These are phyloP conservation scores for Phataginus tetradactyla DNA, from an alignment of 2,797 vertebrate genomes.

Conservation along the genomic window DNA sequence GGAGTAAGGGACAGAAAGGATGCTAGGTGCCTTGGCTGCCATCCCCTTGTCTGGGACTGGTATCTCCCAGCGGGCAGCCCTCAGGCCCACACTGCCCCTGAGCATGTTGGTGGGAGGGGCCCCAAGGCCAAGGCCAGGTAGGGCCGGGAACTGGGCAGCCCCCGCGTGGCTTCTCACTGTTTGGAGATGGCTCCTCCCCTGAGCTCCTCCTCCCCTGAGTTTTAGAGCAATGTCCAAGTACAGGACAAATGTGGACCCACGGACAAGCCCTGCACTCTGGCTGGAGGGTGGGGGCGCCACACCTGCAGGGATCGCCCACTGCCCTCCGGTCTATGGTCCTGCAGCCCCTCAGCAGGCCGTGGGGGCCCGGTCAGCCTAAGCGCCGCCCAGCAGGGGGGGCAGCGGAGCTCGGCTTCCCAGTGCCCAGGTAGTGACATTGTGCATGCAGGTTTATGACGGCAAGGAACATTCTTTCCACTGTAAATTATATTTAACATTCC, in stretches of 20 bases:
- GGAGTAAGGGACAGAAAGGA: no score
- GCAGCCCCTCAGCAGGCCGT: not conserved
- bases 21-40: not conserved
- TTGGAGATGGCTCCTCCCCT: conserved; percentile 77
- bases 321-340: rapidly evolving
- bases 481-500: conserved; percentile 90
- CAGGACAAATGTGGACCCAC: conserved; percentile 29
- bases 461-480: conserved; percentile 75
- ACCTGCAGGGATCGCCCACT: rapidly evolving
- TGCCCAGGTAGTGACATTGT: not conserved
- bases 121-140: not conserved
- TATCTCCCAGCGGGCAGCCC: rapidly evolving
- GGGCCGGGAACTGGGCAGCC: conserved; percentile 41
- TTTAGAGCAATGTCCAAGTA: not conserved
- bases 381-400: not conserved
- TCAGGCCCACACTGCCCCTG: not conserved
- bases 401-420: not conserved
- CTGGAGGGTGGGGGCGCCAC: not conserved
- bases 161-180: conserved; percentile 63
- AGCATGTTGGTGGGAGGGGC: not conserved
- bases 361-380: rapidly evolving
- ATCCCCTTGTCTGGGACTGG: not conserved
- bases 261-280: conserved; percentile 62
- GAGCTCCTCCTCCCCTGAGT: conserved; percentile 79
- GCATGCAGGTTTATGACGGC: conserved; percentile 61